A percentile compares a stretch with the other conserved stretches of the same genome.
phyloP scores from a whole-genome alignment of 2,113 vertebrate genomes.

The Anthoscopus minutus region DNA sequence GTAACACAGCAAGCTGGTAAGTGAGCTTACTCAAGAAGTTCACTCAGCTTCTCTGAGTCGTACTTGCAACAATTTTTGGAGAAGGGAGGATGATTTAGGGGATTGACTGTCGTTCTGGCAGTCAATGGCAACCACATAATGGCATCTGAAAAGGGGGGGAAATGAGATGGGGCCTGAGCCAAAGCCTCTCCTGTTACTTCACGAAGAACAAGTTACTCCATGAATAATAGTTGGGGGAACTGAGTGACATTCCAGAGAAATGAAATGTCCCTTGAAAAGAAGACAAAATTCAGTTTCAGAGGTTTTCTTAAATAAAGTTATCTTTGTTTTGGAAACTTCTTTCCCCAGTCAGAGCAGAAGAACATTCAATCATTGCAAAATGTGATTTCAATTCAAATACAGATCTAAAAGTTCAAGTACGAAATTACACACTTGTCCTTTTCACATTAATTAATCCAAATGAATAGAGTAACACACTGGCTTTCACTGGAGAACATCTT shows the following conservation, averaged over 20 bases:
- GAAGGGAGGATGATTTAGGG: not conserved
- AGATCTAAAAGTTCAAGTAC: not conserved
- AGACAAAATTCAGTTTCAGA: not conserved
- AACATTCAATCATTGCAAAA: not conserved
- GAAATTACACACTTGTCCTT: not conserved
- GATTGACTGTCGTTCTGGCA: rapidly evolving
- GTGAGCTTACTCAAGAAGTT: too few species aligned
- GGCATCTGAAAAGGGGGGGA: not conserved
- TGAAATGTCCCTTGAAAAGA: not conserved
- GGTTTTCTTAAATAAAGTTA: not conserved
- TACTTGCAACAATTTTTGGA: not conserved
- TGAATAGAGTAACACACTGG: not conserved
- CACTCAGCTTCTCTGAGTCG: not conserved
- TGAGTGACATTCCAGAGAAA: not conserved
- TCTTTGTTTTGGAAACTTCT: not conserved
- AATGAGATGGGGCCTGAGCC: not conserved
- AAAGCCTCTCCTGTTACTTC: not conserved
- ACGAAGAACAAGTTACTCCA: not conserved
- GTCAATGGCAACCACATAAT: not conserved
- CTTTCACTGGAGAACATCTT: not conserved
- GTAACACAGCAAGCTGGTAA: not conserved
- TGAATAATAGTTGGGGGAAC: not conserved
- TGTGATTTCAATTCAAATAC: not conserved
- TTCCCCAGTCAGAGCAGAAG: not conserved
- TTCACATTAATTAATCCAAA: conserved; percentile 29